phyloP scores from a whole-genome alignment of 2,888 invertebrate species.

The Euproctis similis region DNA sequence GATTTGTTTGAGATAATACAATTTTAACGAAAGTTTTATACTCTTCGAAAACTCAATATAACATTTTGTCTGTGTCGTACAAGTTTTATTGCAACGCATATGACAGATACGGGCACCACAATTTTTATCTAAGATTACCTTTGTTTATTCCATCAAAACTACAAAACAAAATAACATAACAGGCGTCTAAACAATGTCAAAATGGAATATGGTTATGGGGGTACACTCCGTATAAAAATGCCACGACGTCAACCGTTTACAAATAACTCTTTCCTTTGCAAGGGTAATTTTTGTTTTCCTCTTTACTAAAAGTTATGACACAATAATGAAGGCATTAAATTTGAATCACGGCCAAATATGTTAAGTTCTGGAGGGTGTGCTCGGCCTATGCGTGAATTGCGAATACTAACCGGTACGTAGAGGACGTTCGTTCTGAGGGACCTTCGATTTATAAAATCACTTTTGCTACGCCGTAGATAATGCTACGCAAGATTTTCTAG shows the following conservation, averaged over 20 bases:
- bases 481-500: conserved; percentile 48
- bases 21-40: conserved; percentile 47
- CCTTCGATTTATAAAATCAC: conserved; percentile 15
- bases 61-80: conserved; percentile 66
- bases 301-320: conserved; percentile 64
- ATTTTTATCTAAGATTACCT: conserved; percentile 42
- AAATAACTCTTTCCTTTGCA: conserved; percentile 59
- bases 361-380: conserved; percentile 54
- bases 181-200: conserved; percentile 62
- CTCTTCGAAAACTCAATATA: conserved; percentile 48
- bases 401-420: conserved; percentile 52
- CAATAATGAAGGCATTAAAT: conserved; percentile 69
- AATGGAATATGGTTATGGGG: conserved; percentile 54
- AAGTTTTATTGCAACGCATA: conserved; percentile 66
- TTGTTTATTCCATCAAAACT: conserved; percentile 37
- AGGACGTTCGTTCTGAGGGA: conserved; percentile 21
- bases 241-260: conserved; percentile 67
- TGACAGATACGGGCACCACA: conserved; percentile 51
- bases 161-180: conserved; percentile 53
- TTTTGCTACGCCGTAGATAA: conserved; percentile 53
- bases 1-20: conserved; percentile 48
- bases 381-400: conserved; percentile 38
- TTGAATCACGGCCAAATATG: conserved; percentile 69
- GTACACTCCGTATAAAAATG: conserved; percentile 65
- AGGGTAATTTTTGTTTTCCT: conserved; percentile 63